A percentile compares a stretch with the other conserved stretches of the same genome.
phyloP scores from a whole-genome alignment of 2,888 invertebrate genomes.

The Agrilus mali region DNA sequence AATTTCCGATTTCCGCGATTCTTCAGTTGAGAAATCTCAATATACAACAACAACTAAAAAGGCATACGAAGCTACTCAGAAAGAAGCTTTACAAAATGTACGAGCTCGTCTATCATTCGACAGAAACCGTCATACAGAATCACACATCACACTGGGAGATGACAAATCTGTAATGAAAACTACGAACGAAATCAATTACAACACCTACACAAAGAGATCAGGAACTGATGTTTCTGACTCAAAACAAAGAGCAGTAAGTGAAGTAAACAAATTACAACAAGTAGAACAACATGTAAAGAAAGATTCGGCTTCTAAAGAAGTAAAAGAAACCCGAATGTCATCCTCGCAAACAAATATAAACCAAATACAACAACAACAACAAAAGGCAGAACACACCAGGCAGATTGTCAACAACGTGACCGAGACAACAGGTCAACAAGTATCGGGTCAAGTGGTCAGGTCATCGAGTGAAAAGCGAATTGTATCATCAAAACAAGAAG shows the following conservation, averaged over 20 bases:
- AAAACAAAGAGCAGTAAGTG: constrained; percentile 30
- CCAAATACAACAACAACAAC: constrained; percentile 17
- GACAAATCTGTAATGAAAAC: constrained; percentile 41
- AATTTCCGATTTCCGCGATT: constrained; percentile 39
- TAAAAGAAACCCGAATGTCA: constrained; percentile 27
- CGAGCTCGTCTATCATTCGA: constrained; percentile 37
- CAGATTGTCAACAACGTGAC: constrained; percentile 7
- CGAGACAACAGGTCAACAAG: background rate
- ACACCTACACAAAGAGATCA: constrained; percentile 24
- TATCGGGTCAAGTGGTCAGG: too few species aligned
- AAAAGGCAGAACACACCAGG: constrained; percentile 21
- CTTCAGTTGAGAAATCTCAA: constrained; percentile 34
- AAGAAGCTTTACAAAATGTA: constrained; percentile 20
- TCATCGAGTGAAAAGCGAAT: background rate
- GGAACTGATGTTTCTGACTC: constrained; percentile 41
- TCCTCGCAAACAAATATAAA: constrained; percentile 28
- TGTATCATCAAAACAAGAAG: constrained; percentile 11
- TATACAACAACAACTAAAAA: constrained; percentile 37
- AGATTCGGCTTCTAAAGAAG: background rate
- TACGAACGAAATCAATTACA: constrained; percentile 46
- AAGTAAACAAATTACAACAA: constrained; percentile 15
- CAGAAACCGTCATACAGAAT: constrained; percentile 51
- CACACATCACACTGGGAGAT: constrained; percentile 49
- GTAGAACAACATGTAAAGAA: constrained; percentile 1
- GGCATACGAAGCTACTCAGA: constrained; percentile 31